Evolutionary conservation across 2,888 invertebrate species (phyloP), one percentile per base, ranked within the genome.

Genomic region (Ellobium chinense): DNA sequence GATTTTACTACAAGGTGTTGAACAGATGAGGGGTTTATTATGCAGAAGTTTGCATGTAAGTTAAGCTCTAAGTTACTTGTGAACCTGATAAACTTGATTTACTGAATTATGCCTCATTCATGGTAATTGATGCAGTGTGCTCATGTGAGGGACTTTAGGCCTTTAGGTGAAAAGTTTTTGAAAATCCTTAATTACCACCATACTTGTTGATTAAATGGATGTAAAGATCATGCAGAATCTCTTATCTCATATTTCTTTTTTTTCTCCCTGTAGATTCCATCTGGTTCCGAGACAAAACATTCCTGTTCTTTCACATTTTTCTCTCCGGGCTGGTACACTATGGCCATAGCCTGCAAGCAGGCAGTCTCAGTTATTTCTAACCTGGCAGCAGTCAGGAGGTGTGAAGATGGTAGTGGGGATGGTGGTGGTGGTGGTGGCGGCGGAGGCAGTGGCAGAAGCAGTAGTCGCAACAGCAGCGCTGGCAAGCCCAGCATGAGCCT

Each of bases 221-320:
- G 46, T 12, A 18, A 46, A 18, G 9, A 9, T 7, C 60, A 27
- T 7, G 9, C 60, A 24, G 27, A 60, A 21, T 27, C n/a, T 7
- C 60, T 60, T 7, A 24, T n/a, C 7, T 24, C 5, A 14, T n/a
- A n/a, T 56, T n/a, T 27, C 24, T 24, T 56, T 66, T 46, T 66
- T 39, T 0, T 69, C 21, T 72, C 3, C 73, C n/a, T 31, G 2
- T 58, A 78, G 78, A 78, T 78, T 21, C 56, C 65, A 12, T 21
- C 72, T 2, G 46, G 29, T 31, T 27, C 72, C 9, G 56, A 63
- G 56, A 14, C 72, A 21, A 46, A 21, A 37, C 78, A 83, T 60
- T 37, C 70, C 60, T 83, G 83, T 56, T 77, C 73, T 56, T 81
- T 83, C 31, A 58, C 78, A 9, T 83, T 83, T 58, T 82, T 83